Conservation (phyloP, 2,797 vertebrate species). For the Nyctibius grandis region DNA sequence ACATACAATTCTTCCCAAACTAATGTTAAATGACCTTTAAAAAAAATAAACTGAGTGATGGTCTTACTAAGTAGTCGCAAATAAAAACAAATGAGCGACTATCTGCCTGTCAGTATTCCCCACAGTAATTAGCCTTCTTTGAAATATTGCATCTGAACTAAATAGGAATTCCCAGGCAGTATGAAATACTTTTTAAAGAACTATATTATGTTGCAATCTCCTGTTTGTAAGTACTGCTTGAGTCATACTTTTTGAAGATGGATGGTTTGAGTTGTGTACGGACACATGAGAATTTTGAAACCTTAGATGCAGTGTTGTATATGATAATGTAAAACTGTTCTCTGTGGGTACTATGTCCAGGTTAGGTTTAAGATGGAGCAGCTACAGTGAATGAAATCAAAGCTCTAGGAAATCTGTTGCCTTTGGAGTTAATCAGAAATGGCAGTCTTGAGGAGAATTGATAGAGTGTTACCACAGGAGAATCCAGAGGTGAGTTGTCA, state of each 20-base stretch:
- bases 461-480: neutral
- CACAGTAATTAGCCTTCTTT: neutral
- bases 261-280: neutral
- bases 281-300: neutral
- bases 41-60: neutral
- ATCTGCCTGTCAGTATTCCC: neutral
- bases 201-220: neutral
- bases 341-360: neutral
- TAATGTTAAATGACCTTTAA: neutral
- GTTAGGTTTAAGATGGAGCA: neutral
- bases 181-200: neutral
- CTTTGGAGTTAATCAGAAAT: neutral
- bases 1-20: neutral
- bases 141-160: neutral
- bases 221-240: neutral
- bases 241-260: neutral
- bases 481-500: neutral
- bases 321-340: neutral
- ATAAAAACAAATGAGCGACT: neutral
- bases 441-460: neutral
- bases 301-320: neutral
- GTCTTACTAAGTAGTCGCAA: neutral
- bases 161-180: neutral
- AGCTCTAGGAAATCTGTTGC: neutral
- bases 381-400: neutral